Percentiles rank a stretch among this genome's conserved stretches.
These are phyloP conservation scores for Pontoporia blainvillei DNA, from an alignment of 2,113 vertebrate genomes.

Conservation along the genomic window DNA sequence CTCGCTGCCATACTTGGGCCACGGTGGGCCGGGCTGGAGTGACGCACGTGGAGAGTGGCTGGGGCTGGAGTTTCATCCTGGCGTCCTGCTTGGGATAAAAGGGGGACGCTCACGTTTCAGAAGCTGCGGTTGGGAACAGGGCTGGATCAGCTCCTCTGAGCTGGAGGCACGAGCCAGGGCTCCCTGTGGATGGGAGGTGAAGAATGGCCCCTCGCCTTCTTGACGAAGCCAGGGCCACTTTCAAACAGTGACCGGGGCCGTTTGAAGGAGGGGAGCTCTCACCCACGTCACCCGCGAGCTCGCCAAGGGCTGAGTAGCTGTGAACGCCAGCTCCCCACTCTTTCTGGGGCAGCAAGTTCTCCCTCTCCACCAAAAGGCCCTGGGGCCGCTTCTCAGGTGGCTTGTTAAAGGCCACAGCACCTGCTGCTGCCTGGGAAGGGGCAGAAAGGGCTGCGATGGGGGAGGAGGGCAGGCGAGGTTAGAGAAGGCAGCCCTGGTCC, in stretches of 20 bases:
- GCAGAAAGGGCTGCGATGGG: neutral
- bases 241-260: rapidly evolving
- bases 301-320: rapidly evolving
- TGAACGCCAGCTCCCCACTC: rapidly evolving
- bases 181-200: neutral
- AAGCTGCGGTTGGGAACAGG: rapidly evolving
- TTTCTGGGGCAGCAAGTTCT: neutral
- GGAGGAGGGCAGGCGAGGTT: neutral
- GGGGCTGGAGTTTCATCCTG: neutral
- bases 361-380: rapidly evolving
- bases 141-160: neutral
- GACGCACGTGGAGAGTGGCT: rapidly evolving
- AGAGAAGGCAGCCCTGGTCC: neutral
- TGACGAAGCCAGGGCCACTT: neutral
- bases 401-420: neutral
- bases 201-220: neutral
- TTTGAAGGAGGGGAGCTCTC: rapidly evolving
- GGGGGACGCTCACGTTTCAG: rapidly evolving
- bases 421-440: neutral
- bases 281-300: neutral
- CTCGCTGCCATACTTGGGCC: rapidly evolving
- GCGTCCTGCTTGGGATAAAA: rapidly evolving
- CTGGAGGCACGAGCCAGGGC: neutral
- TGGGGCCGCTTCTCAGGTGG: neutral
- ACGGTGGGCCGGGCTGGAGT: rapidly evolving